Base-by-base conservation (phyloP, 2,113 vertebrate genomes). In the Dendropsophus ebraccatus region DNA sequence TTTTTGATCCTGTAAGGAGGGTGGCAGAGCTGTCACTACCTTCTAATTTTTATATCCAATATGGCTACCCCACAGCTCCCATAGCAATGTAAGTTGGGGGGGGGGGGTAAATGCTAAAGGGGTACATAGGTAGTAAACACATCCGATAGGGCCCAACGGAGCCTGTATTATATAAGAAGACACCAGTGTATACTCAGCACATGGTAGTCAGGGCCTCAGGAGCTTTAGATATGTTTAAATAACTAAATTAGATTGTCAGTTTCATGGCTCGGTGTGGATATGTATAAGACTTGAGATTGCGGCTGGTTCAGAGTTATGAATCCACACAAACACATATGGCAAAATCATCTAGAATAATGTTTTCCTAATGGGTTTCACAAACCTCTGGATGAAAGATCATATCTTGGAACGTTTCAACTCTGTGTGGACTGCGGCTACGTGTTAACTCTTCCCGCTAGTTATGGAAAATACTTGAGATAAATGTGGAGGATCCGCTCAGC, bases 301-400 rank as follows among this genome's bases (percentile, higher is more conserved):
- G 50, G 45, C 67, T 65, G 21, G 45, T 65, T 30, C 54, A 49
- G 62, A 6, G 45, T 56, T 56, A 56, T 52, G 65, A 4, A 70
- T 47, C 58, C 8, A n/a, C 2, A 82, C 2, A 23, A 11, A 14
- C 49, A 35, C 47, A 25, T 19, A n/a, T 50, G 81, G 81, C 21
- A 37, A n/a, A 70, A 37, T 56, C 67, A 37, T 56, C 30, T 37
- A 69, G 67, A 35, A 54, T 70, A 49, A 72, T 82, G 41, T 67
- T 49, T 81, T 81, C 58, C 60, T 82, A 82, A 70, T 70, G 81
- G 73, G 67, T 28, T 50, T 83, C 19, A 14, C 65, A 83, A 50
- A 19, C 30, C 52, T 21, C 49, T 23, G 41, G 67, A 54, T 30
- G 4, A 50, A 19, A 50, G 25, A 11, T 21, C 47, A 54, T 19